These are phyloP conservation scores for Paguma larvata DNA, from an alignment of 2,797 vertebrate species.

Conservation along the genomic window DNA sequence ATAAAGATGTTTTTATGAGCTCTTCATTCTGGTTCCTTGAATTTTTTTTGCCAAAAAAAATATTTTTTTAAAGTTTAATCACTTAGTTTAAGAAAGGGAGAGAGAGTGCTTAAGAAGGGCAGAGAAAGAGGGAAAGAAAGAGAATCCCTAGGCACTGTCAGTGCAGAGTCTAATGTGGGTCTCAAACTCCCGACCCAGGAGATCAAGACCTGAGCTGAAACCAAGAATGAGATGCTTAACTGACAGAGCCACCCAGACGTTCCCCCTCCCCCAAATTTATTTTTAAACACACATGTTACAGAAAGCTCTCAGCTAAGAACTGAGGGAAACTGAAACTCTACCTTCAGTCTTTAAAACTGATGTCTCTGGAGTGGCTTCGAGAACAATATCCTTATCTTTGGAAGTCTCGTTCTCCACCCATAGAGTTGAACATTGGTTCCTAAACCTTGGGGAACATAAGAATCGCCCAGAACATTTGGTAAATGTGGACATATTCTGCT, in stretches of 20 bases:
- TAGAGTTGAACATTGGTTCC: background rate
- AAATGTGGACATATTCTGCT: background rate
- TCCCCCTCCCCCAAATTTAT: background rate
- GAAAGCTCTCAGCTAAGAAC: background rate
- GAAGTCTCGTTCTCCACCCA: background rate
- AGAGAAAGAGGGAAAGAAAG: too few relatives aligned
- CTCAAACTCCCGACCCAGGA: too few relatives aligned
- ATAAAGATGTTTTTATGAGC: background rate
- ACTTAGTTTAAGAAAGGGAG: too few relatives aligned
- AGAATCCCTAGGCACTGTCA: too few relatives aligned
- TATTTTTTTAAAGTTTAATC: too few relatives aligned
- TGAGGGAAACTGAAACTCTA: background rate
- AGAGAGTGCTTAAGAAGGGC: too few relatives aligned
- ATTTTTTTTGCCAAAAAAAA: background rate
- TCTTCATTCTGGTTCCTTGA: background rate
- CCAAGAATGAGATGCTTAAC: too few relatives aligned
- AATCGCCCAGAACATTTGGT: fast-evolving
- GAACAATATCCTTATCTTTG: background rate
- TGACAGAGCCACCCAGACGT: too few relatives aligned
- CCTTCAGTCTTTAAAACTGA: background rate
- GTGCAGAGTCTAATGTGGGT: too few relatives aligned
- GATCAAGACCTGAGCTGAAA: too few relatives aligned
- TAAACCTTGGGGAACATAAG: background rate
- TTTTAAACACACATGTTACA: background rate
- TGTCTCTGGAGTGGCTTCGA: background rate